These are phyloP conservation scores for Lasiurus cinereus DNA, from an alignment of 2,113 vertebrate species.

Conservation along the genomic window DNA sequence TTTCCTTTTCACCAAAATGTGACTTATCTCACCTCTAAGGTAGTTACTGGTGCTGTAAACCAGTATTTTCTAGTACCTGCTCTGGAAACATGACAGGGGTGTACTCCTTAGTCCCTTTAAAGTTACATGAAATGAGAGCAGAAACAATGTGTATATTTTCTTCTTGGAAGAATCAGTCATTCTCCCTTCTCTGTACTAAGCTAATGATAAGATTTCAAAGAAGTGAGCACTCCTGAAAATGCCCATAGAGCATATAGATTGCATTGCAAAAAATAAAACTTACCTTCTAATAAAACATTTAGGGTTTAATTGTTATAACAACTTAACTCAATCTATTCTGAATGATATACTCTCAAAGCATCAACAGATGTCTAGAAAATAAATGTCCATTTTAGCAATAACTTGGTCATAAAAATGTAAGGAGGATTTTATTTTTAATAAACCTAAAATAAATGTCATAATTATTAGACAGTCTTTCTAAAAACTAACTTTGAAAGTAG, in stretches of 20 bases:
- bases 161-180: background rate
- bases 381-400: background rate
- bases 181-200: background rate
- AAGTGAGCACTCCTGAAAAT: background rate
- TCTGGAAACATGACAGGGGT: background rate
- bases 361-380: background rate
- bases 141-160: background rate
- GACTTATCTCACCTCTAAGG: background rate
- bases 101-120: background rate
- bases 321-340: background rate
- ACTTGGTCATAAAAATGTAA: background rate
- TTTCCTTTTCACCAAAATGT: background rate
- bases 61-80: background rate
- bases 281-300: background rate
- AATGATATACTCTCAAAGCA: background rate
- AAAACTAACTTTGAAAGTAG: background rate
- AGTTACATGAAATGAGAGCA: background rate
- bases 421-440: background rate
- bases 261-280: background rate
- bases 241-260: background rate
- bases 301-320: background rate
- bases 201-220: background rate
- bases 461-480: background rate
- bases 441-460: slow-evolving; percentile 1
- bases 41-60: background rate